phyloP scores from a whole-genome alignment of 2,113 vertebrate genomes.

The Zapus hudsonius region DNA sequence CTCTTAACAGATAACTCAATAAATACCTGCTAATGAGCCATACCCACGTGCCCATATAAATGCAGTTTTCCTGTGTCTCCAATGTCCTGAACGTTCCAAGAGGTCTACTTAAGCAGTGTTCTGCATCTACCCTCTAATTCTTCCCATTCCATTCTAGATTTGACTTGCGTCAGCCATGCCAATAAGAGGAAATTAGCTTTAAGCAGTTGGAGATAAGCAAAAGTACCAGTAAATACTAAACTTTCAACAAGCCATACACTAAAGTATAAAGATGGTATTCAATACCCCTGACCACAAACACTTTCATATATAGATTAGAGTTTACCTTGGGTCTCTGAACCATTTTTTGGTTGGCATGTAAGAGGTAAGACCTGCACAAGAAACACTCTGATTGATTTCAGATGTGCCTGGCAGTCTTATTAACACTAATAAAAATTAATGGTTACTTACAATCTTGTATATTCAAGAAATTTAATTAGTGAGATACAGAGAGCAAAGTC shows the following conservation, averaged over 20 bases:
- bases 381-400: slow-evolving; percentile 43
- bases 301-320: background rate
- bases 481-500: slow-evolving; percentile 35
- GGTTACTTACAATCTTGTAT: slow-evolving; percentile 44
- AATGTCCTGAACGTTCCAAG: background rate
- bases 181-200: background rate
- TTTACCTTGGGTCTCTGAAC: background rate
- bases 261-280: slow-evolving; percentile 1
- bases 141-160: slow-evolving; percentile 23
- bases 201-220: background rate
- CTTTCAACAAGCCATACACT: slow-evolving; percentile 2
- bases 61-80: background rate
- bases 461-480: slow-evolving; percentile 40
- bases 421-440: slow-evolving; percentile 9
- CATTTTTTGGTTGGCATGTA: background rate
- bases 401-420: background rate
- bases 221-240: background rate
- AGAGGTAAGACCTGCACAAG: slow-evolving; percentile 26
- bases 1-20: slow-evolving; percentile 17
- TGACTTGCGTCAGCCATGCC: background rate
- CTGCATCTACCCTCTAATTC: background rate
- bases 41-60: background rate
- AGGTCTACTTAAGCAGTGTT: background rate
- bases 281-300: background rate
- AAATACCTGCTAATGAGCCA: slow-evolving; percentile 2